phyloP scores from a whole-genome alignment of 2,888 invertebrate species.

The Cryptosula pallasiana region DNA sequence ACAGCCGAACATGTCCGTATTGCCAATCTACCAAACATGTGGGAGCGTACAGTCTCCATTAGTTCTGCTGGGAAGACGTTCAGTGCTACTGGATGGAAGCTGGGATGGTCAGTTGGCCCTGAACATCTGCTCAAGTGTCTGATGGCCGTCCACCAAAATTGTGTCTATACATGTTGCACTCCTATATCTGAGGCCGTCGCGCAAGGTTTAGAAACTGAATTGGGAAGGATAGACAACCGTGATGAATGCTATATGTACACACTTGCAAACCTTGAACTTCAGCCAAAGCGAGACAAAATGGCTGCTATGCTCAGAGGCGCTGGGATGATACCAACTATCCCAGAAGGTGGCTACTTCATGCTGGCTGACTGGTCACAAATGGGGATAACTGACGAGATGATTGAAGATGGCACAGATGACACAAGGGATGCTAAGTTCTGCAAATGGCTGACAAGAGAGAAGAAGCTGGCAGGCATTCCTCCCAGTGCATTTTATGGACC shows the following conservation, averaged over 20 bases:
- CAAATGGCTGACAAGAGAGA: slow-evolving; percentile 89
- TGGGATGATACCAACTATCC: slow-evolving; percentile 84
- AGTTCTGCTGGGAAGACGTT: slow-evolving; percentile 98
- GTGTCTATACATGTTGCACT: slow-evolving; percentile 83
- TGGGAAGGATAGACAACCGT: slow-evolving; percentile 63
- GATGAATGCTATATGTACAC: slow-evolving; percentile 53
- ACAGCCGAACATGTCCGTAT: slow-evolving; percentile 78
- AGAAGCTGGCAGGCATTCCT: slow-evolving; percentile 79
- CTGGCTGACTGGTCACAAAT: slow-evolving; percentile 77
- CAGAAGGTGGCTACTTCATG: slow-evolving; percentile 96
- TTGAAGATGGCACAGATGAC: slow-evolving; percentile 43
- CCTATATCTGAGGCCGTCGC: slow-evolving; percentile 92
- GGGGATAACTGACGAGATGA: slow-evolving; percentile 51
- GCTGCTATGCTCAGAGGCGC: slow-evolving; percentile 58
- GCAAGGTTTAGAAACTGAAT: slow-evolving; percentile 78
- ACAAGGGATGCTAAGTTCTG: slow-evolving; percentile 80
- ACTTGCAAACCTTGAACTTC: slow-evolving; percentile 51
- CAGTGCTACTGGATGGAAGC: slow-evolving; percentile 79
- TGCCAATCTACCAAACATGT: slow-evolving; percentile 90
- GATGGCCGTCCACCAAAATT: slow-evolving; percentile 85
- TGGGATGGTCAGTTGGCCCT: slow-evolving; percentile 94
- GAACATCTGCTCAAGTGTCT: slow-evolving; percentile 70
- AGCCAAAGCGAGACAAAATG: slow-evolving; percentile 54
- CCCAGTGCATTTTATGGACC: slow-evolving; percentile 86
- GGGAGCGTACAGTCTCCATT: slow-evolving; percentile 92